Percentiles rank a stretch among this genome's conserved stretches.
Evolutionary conservation across 2,797 vertebrate species (phyloP).

Genomic region (Oreonectes daqikongensis): DNA sequence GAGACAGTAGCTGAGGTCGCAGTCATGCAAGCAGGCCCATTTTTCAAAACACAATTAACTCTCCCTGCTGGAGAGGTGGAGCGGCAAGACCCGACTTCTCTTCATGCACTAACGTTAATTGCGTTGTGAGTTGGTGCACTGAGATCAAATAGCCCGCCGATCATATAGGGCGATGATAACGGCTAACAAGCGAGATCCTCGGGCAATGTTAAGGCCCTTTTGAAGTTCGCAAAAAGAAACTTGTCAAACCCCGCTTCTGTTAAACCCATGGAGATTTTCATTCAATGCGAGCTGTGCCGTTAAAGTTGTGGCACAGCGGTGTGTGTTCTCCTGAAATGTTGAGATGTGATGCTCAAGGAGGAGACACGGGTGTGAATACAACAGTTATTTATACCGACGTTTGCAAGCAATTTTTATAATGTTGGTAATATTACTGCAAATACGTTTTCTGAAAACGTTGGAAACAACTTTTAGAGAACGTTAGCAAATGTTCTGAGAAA

Average conservation of each 20-base stretch:
- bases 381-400: too few species aligned
- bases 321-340: neutral
- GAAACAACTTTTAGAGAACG: too few species aligned
- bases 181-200: constrained; percentile 50
- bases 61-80: constrained; percentile 37
- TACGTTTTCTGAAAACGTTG: too few species aligned
- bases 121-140: constrained; percentile 43
- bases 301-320: neutral
- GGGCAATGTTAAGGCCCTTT: constrained; percentile 44
- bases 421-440: too few species aligned
- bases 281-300: constrained; percentile 5
- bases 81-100: constrained; percentile 40
- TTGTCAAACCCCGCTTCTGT: constrained; percentile 7
- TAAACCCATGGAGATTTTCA: constrained; percentile 18
- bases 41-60: constrained; percentile 57
- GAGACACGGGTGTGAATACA: neutral
- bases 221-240: constrained; percentile 44
- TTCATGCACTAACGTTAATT: constrained; percentile 53
- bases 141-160: constrained; percentile 55
- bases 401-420: too few species aligned
- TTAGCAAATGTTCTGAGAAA: too few species aligned
- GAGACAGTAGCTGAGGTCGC: constrained; percentile 40
- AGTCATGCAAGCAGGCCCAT: constrained; percentile 43
- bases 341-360: neutral
- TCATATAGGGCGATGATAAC: constrained; percentile 52